phyloP scores from a whole-genome alignment of 1,140 invertebrate genomes.

The Littorina saxatilis region DNA sequence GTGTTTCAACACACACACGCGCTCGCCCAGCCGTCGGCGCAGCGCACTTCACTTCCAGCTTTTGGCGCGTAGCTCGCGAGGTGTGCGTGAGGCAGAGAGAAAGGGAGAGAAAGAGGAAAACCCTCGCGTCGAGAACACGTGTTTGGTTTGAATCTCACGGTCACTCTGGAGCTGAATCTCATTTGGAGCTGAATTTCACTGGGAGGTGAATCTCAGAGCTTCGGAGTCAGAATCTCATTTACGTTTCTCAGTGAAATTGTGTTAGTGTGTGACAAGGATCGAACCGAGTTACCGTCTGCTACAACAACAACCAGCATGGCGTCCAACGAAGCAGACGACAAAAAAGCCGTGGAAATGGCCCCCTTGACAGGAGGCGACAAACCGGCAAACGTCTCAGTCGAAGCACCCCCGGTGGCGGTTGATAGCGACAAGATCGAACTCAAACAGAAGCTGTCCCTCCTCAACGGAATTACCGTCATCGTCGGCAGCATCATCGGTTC shows the following conservation, averaged over 20 bases:
- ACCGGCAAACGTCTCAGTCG: neutral
- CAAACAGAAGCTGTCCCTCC: slow-evolving; percentile 68
- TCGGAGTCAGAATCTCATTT: too few species aligned
- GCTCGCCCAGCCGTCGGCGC: too few species aligned
- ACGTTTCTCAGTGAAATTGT: too few species aligned
- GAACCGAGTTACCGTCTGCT: neutral
- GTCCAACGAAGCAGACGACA: neutral
- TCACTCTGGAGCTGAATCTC: neutral
- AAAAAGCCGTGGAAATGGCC: slow-evolving; percentile 26
- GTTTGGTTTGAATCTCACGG: neutral
- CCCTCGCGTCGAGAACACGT: neutral
- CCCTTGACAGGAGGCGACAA: neutral
- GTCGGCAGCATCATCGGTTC: slow-evolving; percentile 79
- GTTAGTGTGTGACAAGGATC: neutral
- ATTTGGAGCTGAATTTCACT: too few species aligned
- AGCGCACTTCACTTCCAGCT: too few species aligned
- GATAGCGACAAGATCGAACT: slow-evolving; percentile 58
- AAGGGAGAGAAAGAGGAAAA: too few species aligned
- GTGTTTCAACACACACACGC: too few species aligned
- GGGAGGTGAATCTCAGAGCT: too few species aligned
- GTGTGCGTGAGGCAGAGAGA: too few species aligned
- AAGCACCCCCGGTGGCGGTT: slow-evolving; percentile 47
- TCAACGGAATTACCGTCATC: slow-evolving; percentile 73
- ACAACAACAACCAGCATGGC: neutral
- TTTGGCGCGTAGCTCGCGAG: too few species aligned